Evolutionary conservation across 1,140 invertebrate genomes (phyloP).

Genomic region (Diprion similis): DNA sequence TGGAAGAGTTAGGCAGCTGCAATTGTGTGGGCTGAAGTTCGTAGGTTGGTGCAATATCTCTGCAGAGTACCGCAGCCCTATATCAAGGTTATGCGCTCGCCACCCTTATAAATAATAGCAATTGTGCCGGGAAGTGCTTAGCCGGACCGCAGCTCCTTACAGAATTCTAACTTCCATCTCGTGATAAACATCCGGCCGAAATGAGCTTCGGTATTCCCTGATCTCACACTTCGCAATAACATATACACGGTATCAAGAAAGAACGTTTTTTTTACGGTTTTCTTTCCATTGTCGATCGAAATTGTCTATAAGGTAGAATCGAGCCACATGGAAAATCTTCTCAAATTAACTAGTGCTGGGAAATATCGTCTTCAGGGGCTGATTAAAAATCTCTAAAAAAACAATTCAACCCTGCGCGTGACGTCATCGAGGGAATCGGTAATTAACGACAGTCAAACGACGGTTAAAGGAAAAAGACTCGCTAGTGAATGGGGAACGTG

Average conservation of each 20-base stretch:
- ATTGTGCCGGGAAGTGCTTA: slow-evolving; percentile 32
- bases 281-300: no score
- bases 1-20: neutral
- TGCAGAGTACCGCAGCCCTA: slow-evolving; percentile 51
- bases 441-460: neutral
- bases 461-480: neutral
- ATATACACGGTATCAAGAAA: neutral
- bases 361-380: no score
- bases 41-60: slow-evolving; percentile 37
- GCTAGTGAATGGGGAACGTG: neutral
- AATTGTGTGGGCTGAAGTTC: neutral
- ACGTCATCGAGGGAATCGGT: no score
- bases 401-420: no score
- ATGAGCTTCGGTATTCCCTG: neutral
- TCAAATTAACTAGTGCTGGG: no score
- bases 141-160: slow-evolving; percentile 4
- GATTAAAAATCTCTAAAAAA: no score
- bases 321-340: no score
- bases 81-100: slow-evolving; percentile 56
- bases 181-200: neutral
- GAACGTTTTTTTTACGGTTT: neutral
- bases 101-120: slow-evolving; percentile 57
- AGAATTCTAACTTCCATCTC: neutral
- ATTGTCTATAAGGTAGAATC: no score
- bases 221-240: neutral